Evolutionary conservation across 1,140 invertebrate genomes (phyloP), one percentile per base, ranked within the genome.

Genomic region (Drosophila ogumai): DNA sequence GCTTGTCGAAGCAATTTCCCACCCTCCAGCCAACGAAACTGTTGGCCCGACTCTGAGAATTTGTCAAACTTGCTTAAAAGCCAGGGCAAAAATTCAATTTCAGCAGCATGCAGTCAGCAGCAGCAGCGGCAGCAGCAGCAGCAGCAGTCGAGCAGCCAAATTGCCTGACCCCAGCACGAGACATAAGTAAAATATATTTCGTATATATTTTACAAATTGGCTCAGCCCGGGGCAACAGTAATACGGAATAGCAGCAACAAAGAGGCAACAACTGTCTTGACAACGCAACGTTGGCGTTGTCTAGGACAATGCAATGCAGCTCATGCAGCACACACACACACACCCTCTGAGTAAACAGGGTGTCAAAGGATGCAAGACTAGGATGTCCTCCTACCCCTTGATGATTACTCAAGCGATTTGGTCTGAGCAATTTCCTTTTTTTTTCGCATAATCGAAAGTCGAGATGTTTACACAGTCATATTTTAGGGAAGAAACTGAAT

Each of bases 121-220:
- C 68, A 71, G 58, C 75, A 71, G 58, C 67, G 78, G 47, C 46
- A 54, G 36, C 58, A 44, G 25, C 19, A 63, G 41, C 58, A 60
- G 31, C 57, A 60, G 31, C 28, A 60, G 64, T 59, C 58, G 72
- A 74, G 60, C 65, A 65, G 68, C 77, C 66, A 84, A 69, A 69
- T 68, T 80, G 73, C 63, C 77, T 64, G 77, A 71, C 64, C 76
- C 67, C 57, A 74, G 67, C 68, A 52, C 46, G 61, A 74, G 64
- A 84, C 75, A 78, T 78, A 80, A 76, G 67, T 76, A 79, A 69
- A 68, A 82, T 82, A 82, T 75, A 82, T 79, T 61, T 82, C 69
- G 65, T 77, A 65, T 77, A 65, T 85, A 84, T 88, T 88, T 88
- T 88, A 90, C 77, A 88, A 88, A 88, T 88, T 88, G 84, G 85